Evolutionary conservation across 2,113 vertebrate species (phyloP).

Genomic region (Phoxinus phoxinus): DNA sequence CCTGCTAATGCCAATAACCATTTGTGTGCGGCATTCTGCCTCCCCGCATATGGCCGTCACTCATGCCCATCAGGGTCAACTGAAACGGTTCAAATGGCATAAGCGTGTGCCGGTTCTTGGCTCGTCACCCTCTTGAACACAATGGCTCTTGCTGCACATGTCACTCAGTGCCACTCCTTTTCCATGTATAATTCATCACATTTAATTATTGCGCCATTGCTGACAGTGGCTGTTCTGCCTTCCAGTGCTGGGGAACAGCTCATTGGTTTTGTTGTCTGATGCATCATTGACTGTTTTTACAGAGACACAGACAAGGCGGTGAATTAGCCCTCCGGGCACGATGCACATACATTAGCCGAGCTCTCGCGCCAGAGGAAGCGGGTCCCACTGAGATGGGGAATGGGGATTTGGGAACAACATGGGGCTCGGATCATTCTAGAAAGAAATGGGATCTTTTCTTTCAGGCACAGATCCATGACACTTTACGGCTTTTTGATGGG

Average conservation of each 20-base stretch:
- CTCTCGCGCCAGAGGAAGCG: not conserved
- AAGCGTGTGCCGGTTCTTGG: not conserved
- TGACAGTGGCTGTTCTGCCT: conserved; percentile 47
- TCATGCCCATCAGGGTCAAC: not conserved
- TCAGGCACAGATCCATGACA: conserved; percentile 28
- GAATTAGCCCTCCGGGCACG: conserved; percentile 48
- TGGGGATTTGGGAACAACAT: conserved; percentile 17
- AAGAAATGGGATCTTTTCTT: conserved; percentile 42
- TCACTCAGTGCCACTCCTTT: conserved; percentile 47
- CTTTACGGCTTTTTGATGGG: not conserved
- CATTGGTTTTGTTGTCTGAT: conserved; percentile 50
- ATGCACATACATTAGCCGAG: conserved; percentile 21
- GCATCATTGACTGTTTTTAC: conserved; percentile 54
- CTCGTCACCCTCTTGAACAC: not conserved
- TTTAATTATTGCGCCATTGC: conserved; percentile 51
- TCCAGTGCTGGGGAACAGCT: conserved; percentile 42
- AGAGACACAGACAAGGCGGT: conserved; percentile 41
- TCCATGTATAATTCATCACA: conserved; percentile 46
- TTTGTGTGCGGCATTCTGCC: not conserved
- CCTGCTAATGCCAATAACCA: conserved; percentile 26
- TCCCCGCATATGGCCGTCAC: not conserved
- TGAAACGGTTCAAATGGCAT: not conserved
- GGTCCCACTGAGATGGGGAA: too few species aligned
- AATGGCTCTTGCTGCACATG: conserved; percentile 36
- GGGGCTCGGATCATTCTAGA: conserved; percentile 22